Percentiles rank a stretch among this genome's conserved stretches.
Evolutionary conservation across 2,113 vertebrate genomes (phyloP).

Genomic region (Lepidothrix coronata): DNA sequence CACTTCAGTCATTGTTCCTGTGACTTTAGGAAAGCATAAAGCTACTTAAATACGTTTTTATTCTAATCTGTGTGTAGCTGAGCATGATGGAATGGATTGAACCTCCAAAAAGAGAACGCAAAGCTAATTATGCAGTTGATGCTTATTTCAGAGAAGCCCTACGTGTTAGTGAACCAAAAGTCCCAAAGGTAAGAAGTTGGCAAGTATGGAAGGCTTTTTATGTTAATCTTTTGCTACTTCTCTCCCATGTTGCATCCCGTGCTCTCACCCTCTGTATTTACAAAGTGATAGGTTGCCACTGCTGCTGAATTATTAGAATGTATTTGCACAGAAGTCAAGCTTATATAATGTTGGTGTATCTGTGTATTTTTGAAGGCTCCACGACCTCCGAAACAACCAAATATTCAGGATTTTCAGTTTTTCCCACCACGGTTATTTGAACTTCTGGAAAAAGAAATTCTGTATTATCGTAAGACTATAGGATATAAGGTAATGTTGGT

Average conservation of each 20-base stretch:
- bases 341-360: neutral
- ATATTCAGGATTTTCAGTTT: constrained; percentile 91
- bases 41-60: constrained; percentile 19
- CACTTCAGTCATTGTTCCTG: neutral
- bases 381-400: constrained; percentile 87
- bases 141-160: constrained; percentile 90
- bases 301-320: neutral
- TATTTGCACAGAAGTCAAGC: neutral
- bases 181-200: constrained; percentile 79
- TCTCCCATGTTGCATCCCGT: neutral
- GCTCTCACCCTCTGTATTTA: neutral
- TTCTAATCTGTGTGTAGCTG: constrained; percentile 65
- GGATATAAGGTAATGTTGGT: constrained; percentile 82
- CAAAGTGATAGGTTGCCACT: neutral
- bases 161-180: constrained; percentile 85
- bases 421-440: constrained; percentile 89
- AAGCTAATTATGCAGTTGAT: constrained; percentile 90
- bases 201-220: neutral
- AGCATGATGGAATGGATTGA: constrained; percentile 91
- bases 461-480: constrained; percentile 88
- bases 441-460: constrained; percentile 88
- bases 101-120: constrained; percentile 88
- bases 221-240: neutral
- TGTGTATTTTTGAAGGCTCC: constrained; percentile 78
- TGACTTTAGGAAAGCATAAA: neutral